phyloP scores from a whole-genome alignment of 2,888 invertebrate genomes.

The Lithophane ornitopus region DNA sequence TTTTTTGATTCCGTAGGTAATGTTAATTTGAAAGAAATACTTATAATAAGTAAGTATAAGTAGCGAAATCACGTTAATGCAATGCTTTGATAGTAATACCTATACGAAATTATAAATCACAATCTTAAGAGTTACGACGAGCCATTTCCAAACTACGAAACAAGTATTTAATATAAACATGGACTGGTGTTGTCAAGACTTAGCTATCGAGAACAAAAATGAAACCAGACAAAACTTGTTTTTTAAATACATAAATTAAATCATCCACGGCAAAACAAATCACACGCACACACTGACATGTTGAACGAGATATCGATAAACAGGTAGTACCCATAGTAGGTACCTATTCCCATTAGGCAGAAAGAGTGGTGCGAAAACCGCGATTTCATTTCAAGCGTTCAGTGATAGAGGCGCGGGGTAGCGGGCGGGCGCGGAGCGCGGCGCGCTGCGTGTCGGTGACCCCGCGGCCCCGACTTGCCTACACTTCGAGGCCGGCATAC shows the following conservation, averaged over 20 bases:
- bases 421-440: conserved; percentile 65
- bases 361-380: conserved; percentile 63
- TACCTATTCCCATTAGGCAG: conserved; percentile 48
- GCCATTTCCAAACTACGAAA: background rate
- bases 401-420: conserved; percentile 69
- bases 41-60: too few relatives aligned
- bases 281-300: conserved; percentile 46
- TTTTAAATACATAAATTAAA: conserved; percentile 37
- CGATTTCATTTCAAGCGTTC: conserved; percentile 71
- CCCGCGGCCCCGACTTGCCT: conserved; percentile 84
- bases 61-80: background rate
- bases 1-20: background rate
- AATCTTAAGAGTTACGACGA: conserved; percentile 11
- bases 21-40: background rate
- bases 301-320: conserved; percentile 31
- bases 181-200: conserved; percentile 1
- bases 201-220: conserved; percentile 10
- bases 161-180: background rate
- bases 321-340: conserved; percentile 18
- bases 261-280: conserved; percentile 28
- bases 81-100: background rate
- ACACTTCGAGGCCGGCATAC: conserved; percentile 76
- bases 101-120: background rate
- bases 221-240: conserved; percentile 40
- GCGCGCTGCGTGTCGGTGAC: conserved; percentile 85